Conservation (phyloP, 1,140 invertebrate genomes). For the Pemphigus obesinymphae region DNA sequence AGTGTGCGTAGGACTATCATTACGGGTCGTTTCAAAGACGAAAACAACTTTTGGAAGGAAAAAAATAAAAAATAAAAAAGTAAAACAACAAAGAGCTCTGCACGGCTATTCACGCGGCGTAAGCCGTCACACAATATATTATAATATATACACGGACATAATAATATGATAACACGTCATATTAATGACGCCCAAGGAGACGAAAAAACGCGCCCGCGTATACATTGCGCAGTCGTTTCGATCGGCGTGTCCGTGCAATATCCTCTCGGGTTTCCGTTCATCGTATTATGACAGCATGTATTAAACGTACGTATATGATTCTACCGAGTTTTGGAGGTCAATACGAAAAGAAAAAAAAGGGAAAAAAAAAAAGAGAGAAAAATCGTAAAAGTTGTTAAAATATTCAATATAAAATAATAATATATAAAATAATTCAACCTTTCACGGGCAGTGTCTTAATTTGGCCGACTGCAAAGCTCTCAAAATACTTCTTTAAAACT, state of each 20-base stretch:
- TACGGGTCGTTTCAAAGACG: constrained; percentile 12
- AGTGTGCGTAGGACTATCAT: background rate
- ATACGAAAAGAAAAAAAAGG: no score
- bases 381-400: no score
- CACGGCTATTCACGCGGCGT: background rate
- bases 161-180: background rate
- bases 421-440: no score
- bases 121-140: no score
- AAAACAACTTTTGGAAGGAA: background rate
- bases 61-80: background rate
- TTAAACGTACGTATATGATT: no score
- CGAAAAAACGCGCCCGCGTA: background rate
- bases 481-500: no score
- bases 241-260: background rate
- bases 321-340: no score
- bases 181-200: background rate
- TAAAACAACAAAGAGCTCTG: background rate
- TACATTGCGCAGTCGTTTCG: background rate
- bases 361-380: no score
- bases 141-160: background rate
- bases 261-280: background rate
- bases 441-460: no score
- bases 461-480: no score
- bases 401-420: no score
- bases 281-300: no score